phyloP scores from a whole-genome alignment of 2,888 invertebrate species.

The Melieria picta region DNA sequence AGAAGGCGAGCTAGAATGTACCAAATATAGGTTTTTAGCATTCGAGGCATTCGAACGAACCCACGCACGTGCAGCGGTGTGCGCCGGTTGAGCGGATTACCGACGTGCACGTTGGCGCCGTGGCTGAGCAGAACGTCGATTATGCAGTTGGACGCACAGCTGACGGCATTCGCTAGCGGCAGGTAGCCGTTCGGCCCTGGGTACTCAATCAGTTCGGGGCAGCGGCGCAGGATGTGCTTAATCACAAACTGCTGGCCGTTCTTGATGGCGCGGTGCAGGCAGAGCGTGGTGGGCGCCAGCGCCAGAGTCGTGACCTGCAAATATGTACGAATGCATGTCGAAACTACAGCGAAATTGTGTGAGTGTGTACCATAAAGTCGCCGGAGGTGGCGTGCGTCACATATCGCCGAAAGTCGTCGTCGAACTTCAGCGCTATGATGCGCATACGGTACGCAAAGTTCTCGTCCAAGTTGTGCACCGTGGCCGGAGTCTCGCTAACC shows the following conservation, averaged over 20 bases:
- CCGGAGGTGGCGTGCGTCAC: conserved; percentile 51
- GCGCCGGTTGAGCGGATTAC: conserved; percentile 57
- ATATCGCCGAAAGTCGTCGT: conserved; percentile 46
- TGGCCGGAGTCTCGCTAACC: conserved; percentile 48
- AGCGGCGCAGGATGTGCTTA: conserved; percentile 59
- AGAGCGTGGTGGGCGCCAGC: conserved; percentile 56
- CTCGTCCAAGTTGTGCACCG: conserved; percentile 57
- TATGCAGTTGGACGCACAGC: conserved; percentile 59
- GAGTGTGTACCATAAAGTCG: conserved; percentile 52
- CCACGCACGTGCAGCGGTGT: conserved; percentile 62
- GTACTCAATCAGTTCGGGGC: conserved; percentile 58
- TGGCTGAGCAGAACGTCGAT: conserved; percentile 60
- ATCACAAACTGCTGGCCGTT: conserved; percentile 63
- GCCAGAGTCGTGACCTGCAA: conserved; percentile 58
- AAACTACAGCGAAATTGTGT: neutral
- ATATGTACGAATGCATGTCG: neutral
- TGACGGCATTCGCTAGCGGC: conserved; percentile 63
- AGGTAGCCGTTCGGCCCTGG: conserved; percentile 62
- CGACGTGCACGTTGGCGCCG: conserved; percentile 59
- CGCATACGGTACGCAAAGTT: conserved; percentile 61
- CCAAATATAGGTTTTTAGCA: neutral
- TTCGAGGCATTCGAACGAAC: neutral
- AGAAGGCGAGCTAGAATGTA: conserved; percentile 58
- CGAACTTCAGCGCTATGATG: conserved; percentile 54
- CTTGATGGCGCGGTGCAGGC: conserved; percentile 61